Evolutionary conservation across 1,140 invertebrate species (phyloP).

Genomic region (Nasonia vitripennis): DNA sequence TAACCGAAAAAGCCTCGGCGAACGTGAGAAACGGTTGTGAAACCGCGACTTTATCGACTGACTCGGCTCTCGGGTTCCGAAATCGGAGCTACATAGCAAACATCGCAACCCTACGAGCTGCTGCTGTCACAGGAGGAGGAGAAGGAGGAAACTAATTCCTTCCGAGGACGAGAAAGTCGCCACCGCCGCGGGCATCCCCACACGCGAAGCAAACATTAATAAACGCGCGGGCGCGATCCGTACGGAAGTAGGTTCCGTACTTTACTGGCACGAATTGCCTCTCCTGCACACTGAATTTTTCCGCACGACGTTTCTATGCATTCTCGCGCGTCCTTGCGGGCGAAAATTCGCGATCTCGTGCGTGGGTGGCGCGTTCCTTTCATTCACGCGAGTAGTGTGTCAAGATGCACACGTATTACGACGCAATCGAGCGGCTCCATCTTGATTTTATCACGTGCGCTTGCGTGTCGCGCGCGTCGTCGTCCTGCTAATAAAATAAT

Average conservation of each 20-base stretch:
- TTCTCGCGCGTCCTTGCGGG: background rate
- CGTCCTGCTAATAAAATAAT: constrained; percentile 67
- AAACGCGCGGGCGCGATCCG: constrained; percentile 30
- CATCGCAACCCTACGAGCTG: background rate
- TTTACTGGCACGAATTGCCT: constrained; percentile 40
- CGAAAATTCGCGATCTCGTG: constrained; percentile 1
- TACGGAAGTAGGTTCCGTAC: constrained; percentile 52
- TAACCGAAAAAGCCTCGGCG: background rate
- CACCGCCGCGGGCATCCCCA: constrained; percentile 15
- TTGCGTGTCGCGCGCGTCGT: constrained; percentile 58
- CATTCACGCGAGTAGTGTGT: constrained; percentile 9
- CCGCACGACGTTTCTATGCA: background rate
- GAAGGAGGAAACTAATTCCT: constrained; percentile 42
- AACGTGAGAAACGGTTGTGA: constrained; percentile 24
- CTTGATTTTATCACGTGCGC: background rate
- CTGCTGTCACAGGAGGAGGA: background rate
- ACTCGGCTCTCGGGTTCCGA: background rate
- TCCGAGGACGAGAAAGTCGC: constrained; percentile 43
- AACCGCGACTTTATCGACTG: constrained; percentile 25
- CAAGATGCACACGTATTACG: constrained; percentile 55
- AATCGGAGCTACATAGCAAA: background rate
- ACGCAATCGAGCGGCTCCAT: constrained; percentile 56
- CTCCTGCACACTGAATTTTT: constrained; percentile 9
- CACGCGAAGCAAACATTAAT: constrained; percentile 60
- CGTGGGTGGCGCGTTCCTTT: background rate